Conservation (phyloP, 2,888 invertebrate genomes). For the Microdon myrmicae region DNA sequence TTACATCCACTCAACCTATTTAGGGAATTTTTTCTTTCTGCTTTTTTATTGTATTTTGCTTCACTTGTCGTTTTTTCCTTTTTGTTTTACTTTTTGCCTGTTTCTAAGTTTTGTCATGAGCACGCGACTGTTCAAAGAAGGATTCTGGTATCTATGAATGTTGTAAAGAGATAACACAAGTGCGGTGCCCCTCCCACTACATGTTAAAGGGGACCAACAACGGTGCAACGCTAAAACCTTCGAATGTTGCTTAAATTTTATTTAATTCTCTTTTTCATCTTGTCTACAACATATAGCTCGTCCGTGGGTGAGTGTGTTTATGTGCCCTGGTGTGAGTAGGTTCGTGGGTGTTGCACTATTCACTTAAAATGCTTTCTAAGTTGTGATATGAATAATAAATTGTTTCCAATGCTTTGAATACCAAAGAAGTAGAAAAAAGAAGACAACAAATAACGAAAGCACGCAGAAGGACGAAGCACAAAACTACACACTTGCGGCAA, state of each 20-base stretch:
- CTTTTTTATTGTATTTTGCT: constrained; percentile 44
- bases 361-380: constrained; percentile 34
- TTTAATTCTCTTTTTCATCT: background rate
- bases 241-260: background rate
- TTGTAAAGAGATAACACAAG: constrained; percentile 7
- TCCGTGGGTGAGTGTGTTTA: constrained; percentile 1
- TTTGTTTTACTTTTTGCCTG: constrained; percentile 24
- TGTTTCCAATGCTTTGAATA: constrained; percentile 50
- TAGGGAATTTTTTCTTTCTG: constrained; percentile 45
- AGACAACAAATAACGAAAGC: constrained; percentile 5
- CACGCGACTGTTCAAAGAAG: constrained; percentile 35
- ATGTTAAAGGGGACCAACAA: constrained; percentile 8
- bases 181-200: constrained; percentile 7
- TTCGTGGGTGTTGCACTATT: constrained; percentile 17
- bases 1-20: constrained; percentile 44
- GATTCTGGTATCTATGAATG: constrained; percentile 9
- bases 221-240: no score
- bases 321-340: background rate
- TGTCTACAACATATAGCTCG: no score
- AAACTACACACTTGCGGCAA: constrained; percentile 44
- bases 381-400: constrained; percentile 65
- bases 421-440: constrained; percentile 18
- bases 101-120: constrained; percentile 45
- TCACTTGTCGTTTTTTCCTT: constrained; percentile 7
- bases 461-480: constrained; percentile 20